phyloP scores from a whole-genome alignment of 2,797 vertebrate genomes.

The Neolamprologus multifasciatus region DNA sequence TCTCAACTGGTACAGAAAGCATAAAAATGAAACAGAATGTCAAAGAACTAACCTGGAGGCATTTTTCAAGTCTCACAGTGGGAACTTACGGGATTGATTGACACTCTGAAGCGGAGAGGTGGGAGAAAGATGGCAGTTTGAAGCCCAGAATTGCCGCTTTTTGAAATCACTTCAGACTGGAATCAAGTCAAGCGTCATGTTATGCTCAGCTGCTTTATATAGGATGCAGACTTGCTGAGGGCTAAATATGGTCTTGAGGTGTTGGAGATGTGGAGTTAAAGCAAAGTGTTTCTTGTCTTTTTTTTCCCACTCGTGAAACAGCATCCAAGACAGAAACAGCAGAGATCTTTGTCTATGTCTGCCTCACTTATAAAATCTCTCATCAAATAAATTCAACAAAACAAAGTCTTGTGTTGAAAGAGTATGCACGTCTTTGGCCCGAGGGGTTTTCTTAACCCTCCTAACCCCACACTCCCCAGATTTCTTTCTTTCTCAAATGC shows the following conservation, averaged over 20 bases:
- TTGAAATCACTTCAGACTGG: neutral
- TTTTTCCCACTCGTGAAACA: neutral
- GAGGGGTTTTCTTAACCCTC: neutral
- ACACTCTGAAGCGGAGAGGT: neutral
- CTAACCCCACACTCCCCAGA: accelerated
- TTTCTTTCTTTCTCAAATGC: neutral
- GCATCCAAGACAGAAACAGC: neutral
- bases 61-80: constrained; percentile 9
- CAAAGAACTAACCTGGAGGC: neutral
- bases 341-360: neutral
- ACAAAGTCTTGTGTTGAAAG: neutral
- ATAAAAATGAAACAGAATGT: neutral
- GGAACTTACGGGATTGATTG: neutral
- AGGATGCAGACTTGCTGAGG: neutral
- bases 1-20: neutral
- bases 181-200: neutral
- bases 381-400: neutral
- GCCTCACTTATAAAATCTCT: neutral
- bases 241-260: neutral
- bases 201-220: neutral
- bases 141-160: neutral
- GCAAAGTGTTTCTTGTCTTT: neutral
- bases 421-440: neutral
- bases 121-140: neutral
- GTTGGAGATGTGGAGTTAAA: neutral